Evolutionary conservation across 2,113 vertebrate genomes (phyloP).

Genomic region (Sylvia atricapilla): DNA sequence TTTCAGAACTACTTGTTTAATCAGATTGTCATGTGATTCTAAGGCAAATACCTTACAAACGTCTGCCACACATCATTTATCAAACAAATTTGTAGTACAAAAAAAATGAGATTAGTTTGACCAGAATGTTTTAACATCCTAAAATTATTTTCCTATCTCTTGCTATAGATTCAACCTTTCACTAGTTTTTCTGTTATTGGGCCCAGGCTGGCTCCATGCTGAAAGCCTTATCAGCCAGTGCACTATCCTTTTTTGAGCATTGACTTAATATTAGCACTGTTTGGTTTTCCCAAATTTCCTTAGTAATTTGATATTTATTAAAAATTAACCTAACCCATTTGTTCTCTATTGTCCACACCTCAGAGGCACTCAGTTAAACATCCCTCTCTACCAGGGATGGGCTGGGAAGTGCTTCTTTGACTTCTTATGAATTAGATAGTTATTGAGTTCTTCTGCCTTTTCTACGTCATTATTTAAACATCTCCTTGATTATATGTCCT

Average conservation of each 20-base stretch:
- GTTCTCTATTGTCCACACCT: constrained; percentile 1
- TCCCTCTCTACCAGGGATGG: neutral
- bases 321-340: constrained; percentile 40
- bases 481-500: constrained; percentile 31
- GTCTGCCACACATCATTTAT: neutral
- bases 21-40: constrained; percentile 30
- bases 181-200: neutral
- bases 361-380: constrained; percentile 3
- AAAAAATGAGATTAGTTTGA: neutral
- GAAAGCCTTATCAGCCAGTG: neutral
- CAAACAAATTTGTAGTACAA: neutral
- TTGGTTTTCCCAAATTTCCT: neutral
- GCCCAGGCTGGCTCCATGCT: neutral
- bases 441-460: constrained; percentile 53
- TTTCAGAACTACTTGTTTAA: constrained; percentile 32
- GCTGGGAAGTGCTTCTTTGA: neutral
- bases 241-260: neutral
- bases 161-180: neutral
- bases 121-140: neutral
- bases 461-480: constrained; percentile 56
- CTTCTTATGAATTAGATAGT: constrained; percentile 45
- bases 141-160: neutral
- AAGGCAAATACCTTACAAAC: constrained; percentile 18
- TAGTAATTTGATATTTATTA: constrained; percentile 29
- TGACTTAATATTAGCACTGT: neutral